Conservation (phyloP, 2,797 vertebrate species). For the Myotis pilosus region DNA sequence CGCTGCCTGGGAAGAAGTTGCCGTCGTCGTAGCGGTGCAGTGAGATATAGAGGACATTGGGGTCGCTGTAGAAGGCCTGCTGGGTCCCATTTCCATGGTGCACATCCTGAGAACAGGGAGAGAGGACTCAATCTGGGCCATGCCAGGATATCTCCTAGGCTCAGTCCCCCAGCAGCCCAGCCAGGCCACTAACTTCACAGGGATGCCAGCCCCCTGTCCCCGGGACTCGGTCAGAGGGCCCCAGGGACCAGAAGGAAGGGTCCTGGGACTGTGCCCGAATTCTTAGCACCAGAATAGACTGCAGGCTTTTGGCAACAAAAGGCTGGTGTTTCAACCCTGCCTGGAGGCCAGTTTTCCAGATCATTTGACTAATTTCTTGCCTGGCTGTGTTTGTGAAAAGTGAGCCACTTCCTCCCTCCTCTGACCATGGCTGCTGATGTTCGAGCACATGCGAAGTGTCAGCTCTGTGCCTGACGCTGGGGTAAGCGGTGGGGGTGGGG, state of each 20-base stretch:
- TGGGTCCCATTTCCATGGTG: conserved; percentile 98
- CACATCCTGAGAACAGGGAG: conserved; percentile 88
- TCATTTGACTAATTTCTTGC: too few relatives aligned
- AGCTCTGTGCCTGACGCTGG: accelerated
- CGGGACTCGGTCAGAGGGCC: accelerated
- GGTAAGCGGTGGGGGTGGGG: too few relatives aligned
- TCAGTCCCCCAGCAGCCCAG: not conserved
- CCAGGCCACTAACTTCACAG: not conserved
- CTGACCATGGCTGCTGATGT: not conserved
- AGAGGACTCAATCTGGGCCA: accelerated
- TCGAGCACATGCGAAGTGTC: accelerated
- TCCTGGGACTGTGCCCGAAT: accelerated
- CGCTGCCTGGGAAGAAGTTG: conserved; percentile 98
- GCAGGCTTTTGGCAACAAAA: not conserved
- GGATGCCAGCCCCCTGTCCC: not conserved
- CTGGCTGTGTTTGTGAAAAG: not conserved
- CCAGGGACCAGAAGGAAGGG: not conserved
- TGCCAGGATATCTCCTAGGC: accelerated
- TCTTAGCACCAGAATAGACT: accelerated
- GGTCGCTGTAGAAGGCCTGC: conserved; percentile 96
- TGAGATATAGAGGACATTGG: conserved; percentile 94
- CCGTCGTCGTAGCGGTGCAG: conserved; percentile 97
- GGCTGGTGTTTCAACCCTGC: not conserved
- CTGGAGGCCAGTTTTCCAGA: not conserved
- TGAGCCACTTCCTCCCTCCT: not conserved